Evolutionary conservation across 2,888 invertebrate species (phyloP), one percentile per base, ranked within the genome.

Genomic region (Cataglyphis cursor): DNA sequence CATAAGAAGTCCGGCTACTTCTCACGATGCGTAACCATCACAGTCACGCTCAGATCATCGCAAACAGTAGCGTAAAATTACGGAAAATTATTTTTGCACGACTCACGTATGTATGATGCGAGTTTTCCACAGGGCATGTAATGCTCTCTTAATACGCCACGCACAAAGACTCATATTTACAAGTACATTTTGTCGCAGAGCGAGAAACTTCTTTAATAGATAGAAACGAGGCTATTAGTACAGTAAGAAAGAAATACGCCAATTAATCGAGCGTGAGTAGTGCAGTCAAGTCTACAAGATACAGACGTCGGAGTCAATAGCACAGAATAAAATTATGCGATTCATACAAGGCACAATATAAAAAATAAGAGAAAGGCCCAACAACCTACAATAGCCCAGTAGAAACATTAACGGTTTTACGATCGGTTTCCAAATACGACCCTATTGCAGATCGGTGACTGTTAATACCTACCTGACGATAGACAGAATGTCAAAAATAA

Each of bases 281-380:
- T 90, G 85, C 87, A 88, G 89, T 91, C 93, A 89, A 38, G 92
- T 93, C 92, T 78, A 90, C 62, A 59, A n/a, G 57, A n/a, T 76
- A 76, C 38, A 76, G 78, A 90, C 91, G 90, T 93, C 91, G 84
- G 64, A 88, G 90, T 92, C 92, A 90, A 94, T 93, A 94, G 94
- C 94, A 94, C 94, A 94, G 94, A 94, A 91, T 93, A 90, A 87
- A 88, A 90, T 76, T 90, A 90, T 88, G 90, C 90, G 68, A 87
- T 88, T 92, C 80, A 83, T 92, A 91, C 90, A 89, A 90, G 88
- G 88, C 87, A 73, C 65, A 81, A 81, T 87, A 80, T 41, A 65
- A 31, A 68, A 54, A 70, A 66, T 66, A 31, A 84, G 76, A 64
- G 81, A 85, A 85, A 84, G 61, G 76, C 88, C 92, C 90, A 85